phyloP scores from a whole-genome alignment of 64 coral and sea anemone species.

The Dendronephthya gigantea region DNA sequence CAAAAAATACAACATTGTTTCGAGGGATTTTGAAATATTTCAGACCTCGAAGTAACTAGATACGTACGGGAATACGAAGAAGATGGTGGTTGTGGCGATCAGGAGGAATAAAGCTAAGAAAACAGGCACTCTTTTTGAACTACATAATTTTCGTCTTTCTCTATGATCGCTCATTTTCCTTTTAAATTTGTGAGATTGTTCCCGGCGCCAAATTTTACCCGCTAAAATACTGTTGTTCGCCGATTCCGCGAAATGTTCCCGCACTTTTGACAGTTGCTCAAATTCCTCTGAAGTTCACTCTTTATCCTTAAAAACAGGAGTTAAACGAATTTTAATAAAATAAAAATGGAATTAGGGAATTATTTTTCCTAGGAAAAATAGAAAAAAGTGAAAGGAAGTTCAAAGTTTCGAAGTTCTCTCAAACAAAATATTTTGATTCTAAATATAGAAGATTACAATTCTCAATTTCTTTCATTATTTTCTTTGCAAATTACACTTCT shows the following conservation, averaged over 20 bases:
- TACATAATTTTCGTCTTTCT: slow-evolving; percentile 14
- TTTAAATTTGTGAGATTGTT: neutral
- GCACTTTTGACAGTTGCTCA: neutral
- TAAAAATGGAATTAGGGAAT: too few relatives aligned
- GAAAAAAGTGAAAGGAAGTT: too few relatives aligned
- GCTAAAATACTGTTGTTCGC: neutral
- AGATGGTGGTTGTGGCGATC: slow-evolving; percentile 67
- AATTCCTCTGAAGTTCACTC: too few relatives aligned
- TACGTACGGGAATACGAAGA: slow-evolving; percentile 95
- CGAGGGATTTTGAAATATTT: slow-evolving; percentile 19
- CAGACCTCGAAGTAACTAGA: neutral
- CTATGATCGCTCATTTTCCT: neutral
- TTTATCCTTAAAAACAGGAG: too few relatives aligned
- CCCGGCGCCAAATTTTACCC: neutral
- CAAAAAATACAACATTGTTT: slow-evolving; percentile 3
- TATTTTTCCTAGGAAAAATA: too few relatives aligned
- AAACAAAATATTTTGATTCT: too few relatives aligned
- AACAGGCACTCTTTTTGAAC: slow-evolving; percentile 83
- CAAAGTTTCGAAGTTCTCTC: too few relatives aligned
- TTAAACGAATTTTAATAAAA: too few relatives aligned
- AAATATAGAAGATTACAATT: too few relatives aligned
- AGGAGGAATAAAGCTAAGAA: slow-evolving; percentile 80
- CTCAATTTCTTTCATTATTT: too few relatives aligned
- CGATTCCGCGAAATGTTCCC: neutral
- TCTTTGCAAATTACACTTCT: too few relatives aligned